These are phyloP conservation scores for Amniataba percoides DNA, from an alignment of 2,797 vertebrate genomes.

Conservation along the genomic window DNA sequence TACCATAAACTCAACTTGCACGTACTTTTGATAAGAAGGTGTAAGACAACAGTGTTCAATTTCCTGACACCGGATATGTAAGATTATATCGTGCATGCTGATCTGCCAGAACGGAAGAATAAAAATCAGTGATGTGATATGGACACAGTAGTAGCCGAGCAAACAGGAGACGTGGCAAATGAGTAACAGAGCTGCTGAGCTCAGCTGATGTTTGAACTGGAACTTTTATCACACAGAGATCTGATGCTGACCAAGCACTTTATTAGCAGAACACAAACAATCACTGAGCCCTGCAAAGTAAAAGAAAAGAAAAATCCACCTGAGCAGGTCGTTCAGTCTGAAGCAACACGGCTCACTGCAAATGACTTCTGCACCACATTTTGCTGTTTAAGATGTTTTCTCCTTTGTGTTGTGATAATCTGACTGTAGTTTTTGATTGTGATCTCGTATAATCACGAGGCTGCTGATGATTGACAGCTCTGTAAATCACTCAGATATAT, in stretches of 20 bases:
- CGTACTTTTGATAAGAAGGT: constrained; percentile 38
- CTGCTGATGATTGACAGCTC: background rate
- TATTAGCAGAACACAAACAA: constrained; percentile 36
- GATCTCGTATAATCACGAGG: background rate
- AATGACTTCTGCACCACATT: background rate
- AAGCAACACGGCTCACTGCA: background rate
- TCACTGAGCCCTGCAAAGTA: background rate
- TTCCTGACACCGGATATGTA: constrained; percentile 57
- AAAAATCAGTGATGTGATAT: constrained; percentile 21
- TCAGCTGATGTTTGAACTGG: constrained; percentile 62
- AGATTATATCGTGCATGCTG: constrained; percentile 20
- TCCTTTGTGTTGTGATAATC: background rate
- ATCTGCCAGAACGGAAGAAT: constrained; percentile 55
- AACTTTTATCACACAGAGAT: constrained; percentile 58
- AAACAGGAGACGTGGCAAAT: constrained; percentile 64
- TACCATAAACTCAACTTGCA: constrained; percentile 13
- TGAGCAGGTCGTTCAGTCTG: constrained; percentile 7
- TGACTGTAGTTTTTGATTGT: background rate
- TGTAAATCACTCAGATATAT: background rate
- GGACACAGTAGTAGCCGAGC: constrained; percentile 16
- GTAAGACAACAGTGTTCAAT: constrained; percentile 16
- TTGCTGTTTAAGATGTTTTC: background rate
- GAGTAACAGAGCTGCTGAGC: constrained; percentile 73
- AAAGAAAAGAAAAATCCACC: background rate
- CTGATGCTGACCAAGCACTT: constrained; percentile 60